A percentile compares a stretch with the other conserved stretches of the same genome.
These are phyloP conservation scores for Hyperopisus bebe DNA, from an alignment of 2,113 vertebrate genomes.

Conservation along the genomic window DNA sequence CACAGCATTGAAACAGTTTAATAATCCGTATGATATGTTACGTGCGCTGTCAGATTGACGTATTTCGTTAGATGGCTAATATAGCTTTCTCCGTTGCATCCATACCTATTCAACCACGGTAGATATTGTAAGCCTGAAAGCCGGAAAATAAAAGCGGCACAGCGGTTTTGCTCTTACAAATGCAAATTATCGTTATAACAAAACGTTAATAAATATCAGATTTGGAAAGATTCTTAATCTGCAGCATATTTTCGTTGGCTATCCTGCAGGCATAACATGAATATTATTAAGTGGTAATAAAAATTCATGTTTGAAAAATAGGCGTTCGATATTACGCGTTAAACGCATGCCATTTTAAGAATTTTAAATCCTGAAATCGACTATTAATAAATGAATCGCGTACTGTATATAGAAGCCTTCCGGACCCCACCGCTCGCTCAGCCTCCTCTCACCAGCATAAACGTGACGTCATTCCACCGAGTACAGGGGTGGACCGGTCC, in stretches of 20 bases:
- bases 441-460: not conserved
- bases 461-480: constrained; percentile 15
- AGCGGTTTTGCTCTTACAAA: not conserved
- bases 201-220: not conserved
- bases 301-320: not conserved
- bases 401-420: constrained; percentile 19
- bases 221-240: not conserved
- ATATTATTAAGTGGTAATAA: not conserved
- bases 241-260: not conserved
- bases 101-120: not conserved
- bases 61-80: not conserved
- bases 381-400: not conserved
- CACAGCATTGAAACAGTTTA: not conserved
- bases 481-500: not conserved
- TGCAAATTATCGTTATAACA: not conserved
- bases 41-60: not conserved
- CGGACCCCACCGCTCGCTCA: not conserved
- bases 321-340: not conserved
- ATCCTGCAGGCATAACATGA: not conserved
- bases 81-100: not conserved
- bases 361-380: not conserved
- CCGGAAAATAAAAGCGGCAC: not conserved
- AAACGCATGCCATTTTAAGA: not conserved
- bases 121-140: not conserved
- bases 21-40: not conserved